These are phyloP conservation scores for Orthonyx spaldingii DNA, from an alignment of 2,113 vertebrate species.

Conservation along the genomic window DNA sequence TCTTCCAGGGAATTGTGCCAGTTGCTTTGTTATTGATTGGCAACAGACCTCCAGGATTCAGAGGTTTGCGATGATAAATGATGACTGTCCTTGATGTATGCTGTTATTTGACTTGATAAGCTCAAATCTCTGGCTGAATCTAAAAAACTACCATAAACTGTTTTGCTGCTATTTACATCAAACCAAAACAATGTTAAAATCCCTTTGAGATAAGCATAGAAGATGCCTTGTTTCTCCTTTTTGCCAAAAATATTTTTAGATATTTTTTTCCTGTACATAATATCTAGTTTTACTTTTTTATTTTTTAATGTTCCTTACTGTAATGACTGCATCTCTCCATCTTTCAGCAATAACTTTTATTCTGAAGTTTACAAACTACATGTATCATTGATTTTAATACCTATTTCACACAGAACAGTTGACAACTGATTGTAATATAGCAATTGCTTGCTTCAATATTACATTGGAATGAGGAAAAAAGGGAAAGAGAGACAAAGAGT, in stretches of 20 bases:
- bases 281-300: neutral
- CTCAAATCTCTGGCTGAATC: neutral
- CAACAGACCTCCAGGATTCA: neutral
- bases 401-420: neutral
- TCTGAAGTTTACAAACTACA: neutral
- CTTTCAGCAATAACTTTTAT: neutral
- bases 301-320: neutral
- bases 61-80: neutral
- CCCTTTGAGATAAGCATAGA: neutral
- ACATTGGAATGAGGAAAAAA: neutral
- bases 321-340: neutral
- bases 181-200: neutral
- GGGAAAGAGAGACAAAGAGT: neutral
- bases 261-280: neutral
- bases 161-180: neutral
- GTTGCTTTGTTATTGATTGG: neutral
- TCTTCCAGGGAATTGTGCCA: neutral
- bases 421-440: neutral
- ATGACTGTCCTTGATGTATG: neutral
- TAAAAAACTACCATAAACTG: neutral
- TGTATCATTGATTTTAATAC: neutral
- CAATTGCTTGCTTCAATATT: neutral
- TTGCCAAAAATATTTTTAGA: neutral
- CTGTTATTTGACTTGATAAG: neutral
- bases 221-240: neutral